phyloP scores from a whole-genome alignment of 2,888 invertebrate species.

The Tinea pellionella region DNA sequence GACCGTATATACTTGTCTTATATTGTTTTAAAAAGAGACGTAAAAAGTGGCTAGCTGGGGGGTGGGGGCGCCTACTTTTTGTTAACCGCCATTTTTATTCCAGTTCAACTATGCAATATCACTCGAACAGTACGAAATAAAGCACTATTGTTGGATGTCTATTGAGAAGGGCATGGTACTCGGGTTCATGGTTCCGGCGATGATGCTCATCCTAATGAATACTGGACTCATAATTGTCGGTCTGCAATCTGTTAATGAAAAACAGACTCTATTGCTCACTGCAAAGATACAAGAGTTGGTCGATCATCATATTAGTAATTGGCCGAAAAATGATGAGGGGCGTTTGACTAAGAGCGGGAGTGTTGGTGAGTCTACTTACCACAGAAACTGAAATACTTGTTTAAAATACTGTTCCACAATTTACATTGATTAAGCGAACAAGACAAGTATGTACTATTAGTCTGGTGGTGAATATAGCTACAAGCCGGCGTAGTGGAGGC shows the following conservation, averaged over 20 bases:
- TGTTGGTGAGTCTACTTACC: neutral
- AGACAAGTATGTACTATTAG: too few species aligned
- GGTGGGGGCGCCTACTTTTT: too few species aligned
- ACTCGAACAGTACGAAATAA: slow-evolving; percentile 78
- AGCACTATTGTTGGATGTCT: slow-evolving; percentile 82
- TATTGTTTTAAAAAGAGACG: too few species aligned
- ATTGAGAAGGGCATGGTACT: slow-evolving; percentile 81
- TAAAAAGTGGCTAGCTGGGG: too few species aligned
- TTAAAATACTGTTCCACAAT: too few species aligned
- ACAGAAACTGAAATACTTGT: too few species aligned
- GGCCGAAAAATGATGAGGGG: slow-evolving; percentile 30
- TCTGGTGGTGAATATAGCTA: too few species aligned
- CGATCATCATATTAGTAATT: slow-evolving; percentile 51
- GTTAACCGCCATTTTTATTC: too few species aligned
- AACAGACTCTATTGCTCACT: slow-evolving; percentile 54
- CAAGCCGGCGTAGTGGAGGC: too few species aligned
- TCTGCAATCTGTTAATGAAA: slow-evolving; percentile 53
- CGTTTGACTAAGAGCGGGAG: neutral
- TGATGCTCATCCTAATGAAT: slow-evolving; percentile 74
- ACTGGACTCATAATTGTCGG: slow-evolving; percentile 71
- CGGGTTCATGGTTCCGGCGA: slow-evolving; percentile 80
- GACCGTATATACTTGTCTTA: too few species aligned
- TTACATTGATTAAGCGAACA: too few species aligned
- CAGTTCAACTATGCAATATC: slow-evolving; percentile 75
- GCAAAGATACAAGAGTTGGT: slow-evolving; percentile 56